Evolutionary conservation across 1,140 invertebrate genomes (phyloP).

Genomic region (Drosophila orosa): DNA sequence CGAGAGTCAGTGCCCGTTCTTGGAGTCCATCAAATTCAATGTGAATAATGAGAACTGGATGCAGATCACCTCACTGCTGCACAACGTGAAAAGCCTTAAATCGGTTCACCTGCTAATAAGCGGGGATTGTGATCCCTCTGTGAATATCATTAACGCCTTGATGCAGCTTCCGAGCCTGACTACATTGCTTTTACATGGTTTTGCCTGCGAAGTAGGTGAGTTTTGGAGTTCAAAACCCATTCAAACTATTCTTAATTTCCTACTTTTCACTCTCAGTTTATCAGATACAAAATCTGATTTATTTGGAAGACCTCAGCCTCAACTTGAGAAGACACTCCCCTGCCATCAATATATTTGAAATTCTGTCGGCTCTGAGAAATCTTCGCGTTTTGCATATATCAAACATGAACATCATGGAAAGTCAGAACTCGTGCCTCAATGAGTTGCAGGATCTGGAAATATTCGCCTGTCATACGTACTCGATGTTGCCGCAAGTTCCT

Average conservation of each 20-base stretch:
- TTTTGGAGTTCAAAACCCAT: rapidly evolving
- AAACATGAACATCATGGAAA: neutral
- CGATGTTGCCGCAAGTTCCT: neutral
- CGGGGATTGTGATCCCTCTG: neutral
- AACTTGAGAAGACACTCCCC: neutral
- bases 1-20: neutral
- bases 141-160: neutral
- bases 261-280: neutral
- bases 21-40: constrained; percentile 6
- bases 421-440: neutral
- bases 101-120: constrained; percentile 3
- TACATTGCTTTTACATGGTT: neutral
- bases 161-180: neutral
- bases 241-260: neutral
- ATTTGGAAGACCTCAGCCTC: constrained; percentile 6
- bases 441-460: neutral
- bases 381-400: neutral
- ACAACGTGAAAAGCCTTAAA: neutral
- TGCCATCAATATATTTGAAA: constrained; percentile 1
- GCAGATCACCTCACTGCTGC: neutral
- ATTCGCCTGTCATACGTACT: neutral
- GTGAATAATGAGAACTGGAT: neutral
- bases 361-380: neutral
- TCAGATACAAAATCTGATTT: neutral
- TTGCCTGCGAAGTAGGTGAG: neutral